phyloP scores from a whole-genome alignment of 2,113 vertebrate genomes.

The Lepisosteus oculatus region DNA sequence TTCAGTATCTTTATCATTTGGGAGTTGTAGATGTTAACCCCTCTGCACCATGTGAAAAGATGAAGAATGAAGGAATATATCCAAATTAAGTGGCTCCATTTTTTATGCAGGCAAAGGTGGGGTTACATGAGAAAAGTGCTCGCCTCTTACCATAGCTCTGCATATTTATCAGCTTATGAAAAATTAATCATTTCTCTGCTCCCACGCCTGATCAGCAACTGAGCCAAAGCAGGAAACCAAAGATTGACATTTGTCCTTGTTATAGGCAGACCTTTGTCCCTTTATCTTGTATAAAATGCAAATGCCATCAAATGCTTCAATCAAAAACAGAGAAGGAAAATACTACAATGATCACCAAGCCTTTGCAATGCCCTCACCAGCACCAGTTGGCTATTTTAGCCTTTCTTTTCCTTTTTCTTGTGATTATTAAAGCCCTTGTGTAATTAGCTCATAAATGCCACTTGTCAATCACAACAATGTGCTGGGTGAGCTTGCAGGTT shows the following conservation, averaged over 20 bases:
- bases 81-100: slow-evolving; percentile 24
- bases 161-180: slow-evolving; percentile 82
- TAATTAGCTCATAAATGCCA: slow-evolving; percentile 73
- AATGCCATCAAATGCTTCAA: slow-evolving; percentile 32
- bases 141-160: slow-evolving; percentile 67
- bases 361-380: slow-evolving; percentile 1
- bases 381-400: background rate
- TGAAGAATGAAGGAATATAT: slow-evolving; percentile 33
- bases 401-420: background rate
- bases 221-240: slow-evolving; percentile 56
- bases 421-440: slow-evolving; percentile 48
- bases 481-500: slow-evolving; percentile 46
- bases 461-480: slow-evolving; percentile 58
- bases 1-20: slow-evolving; percentile 43
- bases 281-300: slow-evolving; percentile 36
- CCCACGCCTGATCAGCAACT: slow-evolving; percentile 64
- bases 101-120: slow-evolving; percentile 38
- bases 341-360: background rate
- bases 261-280: slow-evolving; percentile 48
- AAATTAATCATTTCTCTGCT: slow-evolving; percentile 69
- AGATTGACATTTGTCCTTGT: slow-evolving; percentile 67
- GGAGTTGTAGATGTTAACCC: slow-evolving; percentile 69
- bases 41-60: slow-evolving; percentile 69
- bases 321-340: slow-evolving; percentile 21
- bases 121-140: slow-evolving; percentile 35